Conservation (phyloP, 2,888 invertebrate species). For the Yponomeuta sedellus region DNA sequence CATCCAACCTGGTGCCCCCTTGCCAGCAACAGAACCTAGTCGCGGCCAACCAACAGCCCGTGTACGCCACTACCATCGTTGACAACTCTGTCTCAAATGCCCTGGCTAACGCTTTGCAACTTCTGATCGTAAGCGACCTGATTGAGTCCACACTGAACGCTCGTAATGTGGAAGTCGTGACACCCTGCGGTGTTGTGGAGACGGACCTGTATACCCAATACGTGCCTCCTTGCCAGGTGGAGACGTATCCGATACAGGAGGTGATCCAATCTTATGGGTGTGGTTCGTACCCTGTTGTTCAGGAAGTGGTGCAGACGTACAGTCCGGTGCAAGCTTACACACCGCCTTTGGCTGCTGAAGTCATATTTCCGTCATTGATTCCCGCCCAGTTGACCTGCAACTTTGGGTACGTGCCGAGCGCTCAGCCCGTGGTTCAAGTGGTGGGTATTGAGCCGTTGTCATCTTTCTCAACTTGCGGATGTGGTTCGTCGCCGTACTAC, state of each 20-base stretch:
- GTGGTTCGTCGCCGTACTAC: neutral
- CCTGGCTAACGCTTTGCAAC: constrained; percentile 49
- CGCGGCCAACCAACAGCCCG: constrained; percentile 22
- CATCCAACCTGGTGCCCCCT: neutral
- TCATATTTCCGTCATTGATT: constrained; percentile 37
- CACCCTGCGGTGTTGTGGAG: neutral
- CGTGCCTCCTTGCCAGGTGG: neutral
- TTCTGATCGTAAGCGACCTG: constrained; percentile 48
- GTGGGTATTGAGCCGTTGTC: neutral
- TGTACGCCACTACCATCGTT: constrained; percentile 37
- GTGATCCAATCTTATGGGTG: neutral
- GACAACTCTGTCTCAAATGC: constrained; percentile 50
- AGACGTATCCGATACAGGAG: neutral
- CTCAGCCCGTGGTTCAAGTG: constrained; percentile 32
- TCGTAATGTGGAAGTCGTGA: neutral
- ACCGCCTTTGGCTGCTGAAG: constrained; percentile 30
- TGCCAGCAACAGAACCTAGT: constrained; percentile 2
- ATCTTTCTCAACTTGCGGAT: neutral
- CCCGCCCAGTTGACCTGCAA: constrained; percentile 40
- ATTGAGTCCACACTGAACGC: constrained; percentile 30
- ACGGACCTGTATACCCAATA: neutral
- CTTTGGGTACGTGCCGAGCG: constrained; percentile 32
- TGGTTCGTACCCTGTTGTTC: neutral
- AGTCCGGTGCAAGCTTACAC: neutral
- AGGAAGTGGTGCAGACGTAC: neutral